Percentiles rank a stretch among this genome's conserved stretches.
Evolutionary conservation across 2,888 invertebrate species (phyloP).

Genomic region (Melinaea marsaeus): DNA sequence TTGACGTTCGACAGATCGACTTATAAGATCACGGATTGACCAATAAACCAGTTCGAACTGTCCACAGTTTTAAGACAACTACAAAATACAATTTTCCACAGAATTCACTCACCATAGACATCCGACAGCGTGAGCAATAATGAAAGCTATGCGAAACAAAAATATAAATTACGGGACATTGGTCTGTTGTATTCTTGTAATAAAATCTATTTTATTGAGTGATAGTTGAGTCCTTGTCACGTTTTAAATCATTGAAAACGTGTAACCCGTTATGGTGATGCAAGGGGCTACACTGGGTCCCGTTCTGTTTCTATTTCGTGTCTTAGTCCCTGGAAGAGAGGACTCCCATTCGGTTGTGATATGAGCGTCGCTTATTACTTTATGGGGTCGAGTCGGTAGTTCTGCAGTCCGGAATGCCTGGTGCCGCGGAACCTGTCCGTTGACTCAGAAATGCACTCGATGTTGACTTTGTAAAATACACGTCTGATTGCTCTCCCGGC

Average conservation of each 20-base stretch:
- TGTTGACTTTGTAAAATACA: slow-evolving; percentile 61
- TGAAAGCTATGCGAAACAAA: slow-evolving; percentile 52
- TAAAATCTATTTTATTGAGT: slow-evolving; percentile 73
- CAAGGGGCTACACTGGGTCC: slow-evolving; percentile 49
- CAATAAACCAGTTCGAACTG: slow-evolving; percentile 20
- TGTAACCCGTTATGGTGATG: slow-evolving; percentile 49
- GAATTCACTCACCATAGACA: slow-evolving; percentile 49
- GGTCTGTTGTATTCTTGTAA: slow-evolving; percentile 64
- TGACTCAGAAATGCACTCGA: slow-evolving; percentile 52
- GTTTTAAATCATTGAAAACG: slow-evolving; percentile 64
- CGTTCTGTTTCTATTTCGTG: slow-evolving; percentile 42
- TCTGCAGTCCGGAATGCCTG: slow-evolving; percentile 63
- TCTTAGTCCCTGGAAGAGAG: slow-evolving; percentile 49
- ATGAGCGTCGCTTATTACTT: slow-evolving; percentile 41
- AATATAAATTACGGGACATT: slow-evolving; percentile 59
- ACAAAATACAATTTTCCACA: slow-evolving; percentile 38
- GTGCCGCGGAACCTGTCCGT: slow-evolving; percentile 66
- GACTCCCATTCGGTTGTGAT: slow-evolving; percentile 45
- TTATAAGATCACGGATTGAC: slow-evolving; percentile 32
- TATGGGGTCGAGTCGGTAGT: slow-evolving; percentile 26
- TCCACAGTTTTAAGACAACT: slow-evolving; percentile 46
- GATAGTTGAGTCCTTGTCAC: slow-evolving; percentile 64
- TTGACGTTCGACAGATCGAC: slow-evolving; percentile 64
- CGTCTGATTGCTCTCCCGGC: slow-evolving; percentile 49
- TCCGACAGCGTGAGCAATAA: slow-evolving; percentile 50